Conservation (phyloP, 1,140 invertebrate species). For the Drosophila micromelanica region DNA sequence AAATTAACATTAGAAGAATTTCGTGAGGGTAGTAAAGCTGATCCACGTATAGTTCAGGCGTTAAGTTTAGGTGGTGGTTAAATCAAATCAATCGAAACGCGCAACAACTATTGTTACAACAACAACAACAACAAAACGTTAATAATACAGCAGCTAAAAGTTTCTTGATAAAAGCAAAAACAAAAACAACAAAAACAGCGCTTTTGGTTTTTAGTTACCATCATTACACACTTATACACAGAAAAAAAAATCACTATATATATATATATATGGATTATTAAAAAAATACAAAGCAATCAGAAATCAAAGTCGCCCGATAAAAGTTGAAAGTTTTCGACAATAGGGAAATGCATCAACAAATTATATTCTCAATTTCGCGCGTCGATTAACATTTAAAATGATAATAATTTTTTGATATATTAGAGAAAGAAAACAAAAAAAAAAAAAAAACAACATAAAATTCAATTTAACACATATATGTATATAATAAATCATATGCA, state of each 20-base stretch:
- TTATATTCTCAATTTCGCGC: constrained; percentile 57
- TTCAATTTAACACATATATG: constrained; percentile 32
- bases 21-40: constrained; percentile 98
- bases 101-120: constrained; percentile 22
- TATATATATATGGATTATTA: background rate
- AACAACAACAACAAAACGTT: constrained; percentile 24
- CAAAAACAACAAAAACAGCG: constrained; percentile 25
- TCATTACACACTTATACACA: constrained; percentile 37
- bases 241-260: constrained; percentile 26
- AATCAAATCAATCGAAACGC: constrained; percentile 54
- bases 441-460: constrained; percentile 19
- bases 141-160: constrained; percentile 21
- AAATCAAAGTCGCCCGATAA: constrained; percentile 34
- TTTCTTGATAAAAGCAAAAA: constrained; percentile 23
- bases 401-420: constrained; percentile 82
- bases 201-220: constrained; percentile 45
- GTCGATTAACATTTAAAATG: constrained; percentile 71
- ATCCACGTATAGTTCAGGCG: constrained; percentile 99
- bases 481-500: constrained; percentile 58
- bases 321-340: background rate
- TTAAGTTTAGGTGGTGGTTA: constrained; percentile 91
- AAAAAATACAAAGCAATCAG: constrained; percentile 40
- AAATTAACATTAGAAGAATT: constrained; percentile 98
- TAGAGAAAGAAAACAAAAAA: too few relatives aligned
- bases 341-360: constrained; percentile 3